phyloP scores from a whole-genome alignment of 2,888 invertebrate genomes.

The Drosophila demipolita region DNA sequence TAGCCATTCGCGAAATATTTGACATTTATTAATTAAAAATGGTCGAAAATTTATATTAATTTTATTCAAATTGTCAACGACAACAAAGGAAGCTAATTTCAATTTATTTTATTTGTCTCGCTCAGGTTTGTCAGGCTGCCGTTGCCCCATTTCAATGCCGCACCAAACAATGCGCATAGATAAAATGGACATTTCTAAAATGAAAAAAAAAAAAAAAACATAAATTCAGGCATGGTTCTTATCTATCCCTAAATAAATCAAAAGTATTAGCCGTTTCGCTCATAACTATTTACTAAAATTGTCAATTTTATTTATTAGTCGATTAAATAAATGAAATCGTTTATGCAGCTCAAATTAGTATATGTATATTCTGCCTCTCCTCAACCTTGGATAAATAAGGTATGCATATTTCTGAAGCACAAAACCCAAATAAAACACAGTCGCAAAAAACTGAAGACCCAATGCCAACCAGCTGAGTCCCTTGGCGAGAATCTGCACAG shows the following conservation, averaged over 20 bases:
- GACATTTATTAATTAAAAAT: constrained; percentile 84
- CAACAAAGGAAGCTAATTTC: constrained; percentile 78
- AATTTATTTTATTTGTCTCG: constrained; percentile 70
- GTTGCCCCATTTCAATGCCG: constrained; percentile 10
- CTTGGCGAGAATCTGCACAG: not conserved
- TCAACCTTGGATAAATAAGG: not conserved
- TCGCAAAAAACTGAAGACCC: constrained; percentile 1
- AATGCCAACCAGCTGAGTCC: constrained; percentile 24
- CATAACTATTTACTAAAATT: constrained; percentile 10
- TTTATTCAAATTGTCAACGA: constrained; percentile 83
- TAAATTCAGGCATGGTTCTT: constrained; percentile 40
- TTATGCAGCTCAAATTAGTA: not conserved
- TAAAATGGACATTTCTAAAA: constrained; percentile 62
- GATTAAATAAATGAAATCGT: constrained; percentile 5
- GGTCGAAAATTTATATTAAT: constrained; percentile 81
- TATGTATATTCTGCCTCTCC: not conserved
- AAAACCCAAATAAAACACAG: not conserved
- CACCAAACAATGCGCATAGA: constrained; percentile 48
- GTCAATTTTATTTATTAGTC: not conserved
- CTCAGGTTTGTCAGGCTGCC: constrained; percentile 44
- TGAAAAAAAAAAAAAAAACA: constrained; percentile 28
- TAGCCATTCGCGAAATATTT: constrained; percentile 71
- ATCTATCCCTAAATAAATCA: constrained; percentile 55
- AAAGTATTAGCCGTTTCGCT: constrained; percentile 26
- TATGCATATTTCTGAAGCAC: not conserved